Evolutionary conservation across 2,888 invertebrate species (phyloP).

Genomic region (Leucania comma): DNA sequence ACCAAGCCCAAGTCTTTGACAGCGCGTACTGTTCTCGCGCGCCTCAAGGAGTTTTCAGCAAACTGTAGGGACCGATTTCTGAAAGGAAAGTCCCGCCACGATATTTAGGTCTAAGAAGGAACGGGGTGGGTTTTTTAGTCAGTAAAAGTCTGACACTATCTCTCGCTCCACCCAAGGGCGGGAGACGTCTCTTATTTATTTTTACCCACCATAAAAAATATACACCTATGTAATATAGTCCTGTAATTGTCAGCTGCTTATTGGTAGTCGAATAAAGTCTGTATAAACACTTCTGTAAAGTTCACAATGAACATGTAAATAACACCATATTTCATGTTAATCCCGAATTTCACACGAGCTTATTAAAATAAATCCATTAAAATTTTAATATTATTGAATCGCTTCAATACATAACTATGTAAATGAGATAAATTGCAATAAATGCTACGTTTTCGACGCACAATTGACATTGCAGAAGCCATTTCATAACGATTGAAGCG

Average conservation of each 20-base stretch:
- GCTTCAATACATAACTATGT: conserved; percentile 44
- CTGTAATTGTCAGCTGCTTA: background rate
- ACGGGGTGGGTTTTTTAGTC: too few relatives aligned
- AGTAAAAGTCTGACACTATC: too few relatives aligned
- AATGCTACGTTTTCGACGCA: conserved; percentile 41
- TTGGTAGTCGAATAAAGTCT: background rate
- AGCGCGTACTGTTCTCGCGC: too few relatives aligned
- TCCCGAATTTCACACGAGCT: conserved; percentile 19
- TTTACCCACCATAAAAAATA: too few relatives aligned
- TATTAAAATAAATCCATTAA: conserved; percentile 54
- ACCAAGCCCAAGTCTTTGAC: too few relatives aligned
- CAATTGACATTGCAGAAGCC: conserved; percentile 45
- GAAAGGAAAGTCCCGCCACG: too few relatives aligned
- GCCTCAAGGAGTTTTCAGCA: too few relatives aligned
- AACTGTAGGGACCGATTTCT: too few relatives aligned
- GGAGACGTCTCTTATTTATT: too few relatives aligned
- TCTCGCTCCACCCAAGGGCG: too few relatives aligned
- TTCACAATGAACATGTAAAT: conserved; percentile 12
- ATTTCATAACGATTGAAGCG: conserved; percentile 46
- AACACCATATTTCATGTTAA: conserved; percentile 33
- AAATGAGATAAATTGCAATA: conserved; percentile 52
- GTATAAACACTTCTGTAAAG: background rate
- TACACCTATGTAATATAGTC: too few relatives aligned
- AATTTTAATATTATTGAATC: conserved; percentile 54
- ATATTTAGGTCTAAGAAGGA: too few relatives aligned